Percentiles rank a stretch among this genome's conserved stretches.
Evolutionary conservation across 1,140 invertebrate species (phyloP).

Genomic region (Cyphomyrmex costatus): DNA sequence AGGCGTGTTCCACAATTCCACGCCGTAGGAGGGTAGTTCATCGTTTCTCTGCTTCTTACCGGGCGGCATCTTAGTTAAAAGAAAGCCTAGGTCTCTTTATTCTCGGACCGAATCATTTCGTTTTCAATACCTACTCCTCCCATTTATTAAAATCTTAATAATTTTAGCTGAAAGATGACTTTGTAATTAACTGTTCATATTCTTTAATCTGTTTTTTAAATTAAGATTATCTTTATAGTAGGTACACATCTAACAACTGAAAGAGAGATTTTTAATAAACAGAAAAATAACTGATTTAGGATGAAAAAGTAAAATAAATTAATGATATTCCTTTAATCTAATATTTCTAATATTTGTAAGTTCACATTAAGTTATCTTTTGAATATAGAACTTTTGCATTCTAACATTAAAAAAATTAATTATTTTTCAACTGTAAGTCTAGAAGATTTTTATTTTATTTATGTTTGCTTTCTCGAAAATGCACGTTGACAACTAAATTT

Average conservation of each 20-base stretch:
- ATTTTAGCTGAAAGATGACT: slow-evolving; percentile 4
- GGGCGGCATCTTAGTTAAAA: slow-evolving; percentile 9
- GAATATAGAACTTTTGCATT: neutral
- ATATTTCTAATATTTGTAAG: neutral
- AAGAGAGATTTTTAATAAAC: neutral
- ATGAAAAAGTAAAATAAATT: neutral
- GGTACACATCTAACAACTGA: slow-evolving; percentile 1
- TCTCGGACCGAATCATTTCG: slow-evolving; percentile 1
- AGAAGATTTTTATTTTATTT: neutral
- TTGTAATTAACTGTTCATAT: neutral
- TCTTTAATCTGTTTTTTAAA: neutral
- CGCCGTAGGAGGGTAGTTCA: neutral
- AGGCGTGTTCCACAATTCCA: slow-evolving; percentile 53
- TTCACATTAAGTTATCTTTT: neutral
- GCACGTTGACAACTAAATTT: neutral
- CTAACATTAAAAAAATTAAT: neutral
- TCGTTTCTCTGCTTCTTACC: slow-evolving; percentile 27
- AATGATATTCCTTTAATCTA: neutral
- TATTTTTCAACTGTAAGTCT: neutral
- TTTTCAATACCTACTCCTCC: slow-evolving; percentile 24
- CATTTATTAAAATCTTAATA: slow-evolving; percentile 34
- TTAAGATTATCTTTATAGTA: too few species aligned
- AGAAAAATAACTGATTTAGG: neutral
- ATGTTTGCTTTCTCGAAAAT: neutral
- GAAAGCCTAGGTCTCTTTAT: neutral